Conservation (phyloP, 2,888 invertebrate genomes). For the Drosophila vallismaia region DNA sequence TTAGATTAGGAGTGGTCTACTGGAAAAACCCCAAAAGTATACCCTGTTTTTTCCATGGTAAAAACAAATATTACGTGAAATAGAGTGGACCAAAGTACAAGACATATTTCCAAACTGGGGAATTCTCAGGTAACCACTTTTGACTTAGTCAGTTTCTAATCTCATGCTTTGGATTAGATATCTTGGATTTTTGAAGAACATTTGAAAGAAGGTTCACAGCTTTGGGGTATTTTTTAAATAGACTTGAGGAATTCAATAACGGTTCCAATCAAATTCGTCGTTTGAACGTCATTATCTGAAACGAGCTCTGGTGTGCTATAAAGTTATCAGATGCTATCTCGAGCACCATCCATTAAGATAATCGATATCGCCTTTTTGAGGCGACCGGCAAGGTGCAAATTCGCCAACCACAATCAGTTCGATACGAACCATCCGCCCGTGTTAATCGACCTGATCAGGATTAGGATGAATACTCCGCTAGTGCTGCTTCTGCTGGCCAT, state of each 20-base stretch:
- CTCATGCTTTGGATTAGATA: background rate
- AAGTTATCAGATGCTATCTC: slow-evolving; percentile 51
- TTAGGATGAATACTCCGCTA: slow-evolving; percentile 33
- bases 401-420: slow-evolving; percentile 53
- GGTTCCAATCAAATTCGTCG: background rate
- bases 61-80: background rate
- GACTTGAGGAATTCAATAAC: background rate
- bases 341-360: slow-evolving; percentile 59
- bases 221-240: background rate
- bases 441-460: slow-evolving; percentile 13
- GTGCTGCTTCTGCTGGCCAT: slow-evolving; percentile 39
- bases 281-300: slow-evolving; percentile 28
- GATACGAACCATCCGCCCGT: slow-evolving; percentile 28
- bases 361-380: slow-evolving; percentile 39
- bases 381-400: slow-evolving; percentile 29
- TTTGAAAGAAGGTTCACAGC: background rate
- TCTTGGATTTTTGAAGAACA: background rate
- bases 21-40: slow-evolving; percentile 2
- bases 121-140: background rate
- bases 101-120: background rate
- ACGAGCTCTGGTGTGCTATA: slow-evolving; percentile 10
- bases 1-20: slow-evolving; percentile 2
- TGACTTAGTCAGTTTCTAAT: background rate
- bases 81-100: slow-evolving; percentile 13
- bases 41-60: background rate